Evolutionary conservation across 2,888 invertebrate species (phyloP).

Genomic region (Ectobius pallidus): DNA sequence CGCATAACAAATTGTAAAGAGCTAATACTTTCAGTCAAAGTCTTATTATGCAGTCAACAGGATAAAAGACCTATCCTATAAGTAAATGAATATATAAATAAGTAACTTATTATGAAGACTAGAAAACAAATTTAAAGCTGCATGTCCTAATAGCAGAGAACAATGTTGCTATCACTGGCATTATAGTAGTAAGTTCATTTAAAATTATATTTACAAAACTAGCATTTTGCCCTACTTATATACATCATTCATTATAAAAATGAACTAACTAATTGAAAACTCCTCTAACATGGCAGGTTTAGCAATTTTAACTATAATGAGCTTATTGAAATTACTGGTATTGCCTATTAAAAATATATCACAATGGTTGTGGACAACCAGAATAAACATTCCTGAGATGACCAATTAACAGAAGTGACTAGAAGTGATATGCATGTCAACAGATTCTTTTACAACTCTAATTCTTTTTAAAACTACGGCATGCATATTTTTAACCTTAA

Average conservation of each 20-base stretch:
- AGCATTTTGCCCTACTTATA: not conserved
- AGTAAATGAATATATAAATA: not conserved
- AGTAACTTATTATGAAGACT: not conserved
- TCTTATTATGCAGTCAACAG: not conserved
- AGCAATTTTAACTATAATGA: not conserved
- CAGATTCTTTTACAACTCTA: not conserved
- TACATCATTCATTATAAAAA: not conserved
- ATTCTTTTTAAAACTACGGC: not conserved
- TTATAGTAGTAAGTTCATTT: not conserved
- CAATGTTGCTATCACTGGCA: not conserved
- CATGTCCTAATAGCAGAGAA: not conserved
- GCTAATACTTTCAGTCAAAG: not conserved
- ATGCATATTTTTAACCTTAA: not conserved
- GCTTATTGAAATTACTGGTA: not conserved
- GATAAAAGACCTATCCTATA: no score
- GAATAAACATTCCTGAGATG: constrained; percentile 22
- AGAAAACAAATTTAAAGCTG: not conserved
- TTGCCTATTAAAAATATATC: constrained; percentile 5
- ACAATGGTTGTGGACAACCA: constrained; percentile 10
- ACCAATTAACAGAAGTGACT: not conserved
- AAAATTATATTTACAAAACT: not conserved
- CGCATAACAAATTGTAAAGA: not conserved
- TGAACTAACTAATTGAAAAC: not conserved
- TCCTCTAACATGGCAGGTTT: not conserved
- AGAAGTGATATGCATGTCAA: constrained; percentile 15